These are phyloP conservation scores for Heliconius hortense DNA, from an alignment of 2,888 invertebrate species.

Conservation along the genomic window DNA sequence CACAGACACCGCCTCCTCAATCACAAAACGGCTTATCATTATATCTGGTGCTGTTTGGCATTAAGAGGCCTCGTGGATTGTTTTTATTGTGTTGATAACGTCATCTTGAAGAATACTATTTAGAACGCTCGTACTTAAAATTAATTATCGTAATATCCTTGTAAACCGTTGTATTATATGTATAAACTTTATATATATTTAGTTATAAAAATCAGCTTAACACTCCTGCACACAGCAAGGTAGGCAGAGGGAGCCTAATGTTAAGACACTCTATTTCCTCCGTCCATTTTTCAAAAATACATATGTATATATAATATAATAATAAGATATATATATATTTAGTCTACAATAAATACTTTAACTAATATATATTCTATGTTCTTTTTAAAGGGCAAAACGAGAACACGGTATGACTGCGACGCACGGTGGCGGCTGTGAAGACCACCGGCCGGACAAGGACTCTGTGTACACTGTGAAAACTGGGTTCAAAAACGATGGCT, in stretches of 20 bases:
- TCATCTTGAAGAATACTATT: conserved; percentile 1
- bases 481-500: conserved; percentile 87
- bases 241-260: no score
- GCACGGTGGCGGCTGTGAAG: conserved; percentile 80
- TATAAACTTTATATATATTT: no score
- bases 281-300: no score
- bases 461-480: conserved; percentile 84
- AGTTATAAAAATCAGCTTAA: no score
- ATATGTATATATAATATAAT: no score
- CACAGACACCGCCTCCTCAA: conserved; percentile 53
- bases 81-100: conserved; percentile 19
- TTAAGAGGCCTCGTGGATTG: conserved; percentile 28
- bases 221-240: no score
- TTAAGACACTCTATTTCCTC: no score
- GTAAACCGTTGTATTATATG: no score
- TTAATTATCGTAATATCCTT: not conserved
- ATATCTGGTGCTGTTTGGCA: conserved; percentile 25
- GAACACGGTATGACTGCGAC: conserved; percentile 84
- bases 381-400: conserved; percentile 70
- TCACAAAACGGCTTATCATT: conserved; percentile 39
- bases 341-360: not conserved
- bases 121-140: not conserved
- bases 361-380: conserved; percentile 1
- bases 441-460: conserved; percentile 77
- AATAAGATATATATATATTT: not conserved